Conservation (phyloP, 2,113 vertebrate species). For the Pundamilia nyererei region DNA sequence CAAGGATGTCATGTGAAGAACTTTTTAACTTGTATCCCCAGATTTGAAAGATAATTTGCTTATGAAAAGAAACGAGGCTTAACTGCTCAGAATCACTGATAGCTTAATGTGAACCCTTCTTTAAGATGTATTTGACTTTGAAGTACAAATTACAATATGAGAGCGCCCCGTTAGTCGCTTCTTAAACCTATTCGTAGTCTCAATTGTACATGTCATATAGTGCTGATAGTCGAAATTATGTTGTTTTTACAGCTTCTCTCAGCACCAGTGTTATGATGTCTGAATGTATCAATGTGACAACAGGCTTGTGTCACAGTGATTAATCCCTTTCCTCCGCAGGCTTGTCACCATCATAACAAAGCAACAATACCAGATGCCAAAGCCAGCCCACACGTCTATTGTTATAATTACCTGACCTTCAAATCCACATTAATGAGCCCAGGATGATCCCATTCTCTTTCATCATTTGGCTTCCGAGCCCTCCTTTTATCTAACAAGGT, state of each 20-base stretch:
- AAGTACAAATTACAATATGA: slow-evolving; percentile 3
- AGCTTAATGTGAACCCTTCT: not conserved
- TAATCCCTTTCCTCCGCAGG: slow-evolving; percentile 53
- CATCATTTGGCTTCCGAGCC: slow-evolving; percentile 63
- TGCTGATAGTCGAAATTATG: slow-evolving; percentile 10
- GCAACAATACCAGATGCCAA: slow-evolving; percentile 69
- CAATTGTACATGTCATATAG: not conserved
- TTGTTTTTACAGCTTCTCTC: slow-evolving; percentile 20
- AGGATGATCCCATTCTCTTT: slow-evolving; percentile 68
- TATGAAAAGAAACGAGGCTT: not conserved
- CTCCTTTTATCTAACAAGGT: slow-evolving; percentile 74
- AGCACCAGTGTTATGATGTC: slow-evolving; percentile 35
- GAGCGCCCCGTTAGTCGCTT: not conserved
- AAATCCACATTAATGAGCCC: slow-evolving; percentile 74
- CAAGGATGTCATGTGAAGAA: not conserved
- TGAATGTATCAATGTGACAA: slow-evolving; percentile 59
- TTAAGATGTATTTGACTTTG: not conserved
- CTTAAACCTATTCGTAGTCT: slow-evolving; percentile 6
- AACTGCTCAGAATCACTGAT: not conserved
- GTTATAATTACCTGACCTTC: slow-evolving; percentile 72
- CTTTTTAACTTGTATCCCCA: not conserved
- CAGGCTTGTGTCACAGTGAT: slow-evolving; percentile 58
- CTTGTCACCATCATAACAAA: slow-evolving; percentile 62
- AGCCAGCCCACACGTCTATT: slow-evolving; percentile 60
- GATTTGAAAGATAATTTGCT: not conserved